These are phyloP conservation scores for Pygocentrus nattereri DNA, from an alignment of 2,797 vertebrate species.

Conservation along the genomic window DNA sequence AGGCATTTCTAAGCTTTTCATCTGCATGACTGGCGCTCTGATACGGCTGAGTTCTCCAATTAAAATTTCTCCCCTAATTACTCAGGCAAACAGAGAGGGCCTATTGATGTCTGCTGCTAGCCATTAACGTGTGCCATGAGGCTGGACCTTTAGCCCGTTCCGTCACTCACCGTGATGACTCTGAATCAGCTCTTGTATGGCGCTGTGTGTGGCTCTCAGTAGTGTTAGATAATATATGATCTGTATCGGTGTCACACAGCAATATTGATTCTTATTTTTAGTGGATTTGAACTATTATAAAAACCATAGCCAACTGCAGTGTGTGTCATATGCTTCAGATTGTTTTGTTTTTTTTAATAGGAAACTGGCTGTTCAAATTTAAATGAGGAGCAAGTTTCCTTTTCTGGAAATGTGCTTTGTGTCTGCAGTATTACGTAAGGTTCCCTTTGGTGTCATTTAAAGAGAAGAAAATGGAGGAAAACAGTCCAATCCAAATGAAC, in stretches of 20 bases:
- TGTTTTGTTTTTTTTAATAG: too few species aligned
- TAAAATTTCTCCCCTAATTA: slow-evolving; percentile 62
- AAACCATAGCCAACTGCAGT: too few species aligned
- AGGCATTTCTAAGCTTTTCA: slow-evolving; percentile 44
- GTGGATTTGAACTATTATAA: too few species aligned
- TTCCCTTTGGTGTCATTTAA: too few species aligned
- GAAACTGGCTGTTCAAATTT: too few species aligned
- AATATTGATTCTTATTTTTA: too few species aligned
- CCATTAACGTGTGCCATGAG: slow-evolving; percentile 51
- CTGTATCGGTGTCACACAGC: background rate
- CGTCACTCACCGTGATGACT: slow-evolving; percentile 15
- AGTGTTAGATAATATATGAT: background rate
- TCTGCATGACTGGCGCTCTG: slow-evolving; percentile 45
- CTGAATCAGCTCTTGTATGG: slow-evolving; percentile 28
- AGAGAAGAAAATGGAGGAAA: too few species aligned
- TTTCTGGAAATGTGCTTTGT: too few species aligned
- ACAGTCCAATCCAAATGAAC: too few species aligned
- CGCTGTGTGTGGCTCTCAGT: slow-evolving; percentile 31
- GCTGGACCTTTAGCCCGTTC: slow-evolving; percentile 61
- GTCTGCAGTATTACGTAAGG: too few species aligned
- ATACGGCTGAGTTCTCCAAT: slow-evolving; percentile 49
- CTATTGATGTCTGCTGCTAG: slow-evolving; percentile 25
- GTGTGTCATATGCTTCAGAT: too few species aligned
- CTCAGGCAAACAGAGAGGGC: slow-evolving; percentile 31
- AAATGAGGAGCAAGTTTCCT: too few species aligned